A percentile compares a stretch with the other conserved stretches of the same genome.
These are phyloP conservation scores for Hoplodrina blanda DNA, from an alignment of 2,888 invertebrate species.

Conservation along the genomic window DNA sequence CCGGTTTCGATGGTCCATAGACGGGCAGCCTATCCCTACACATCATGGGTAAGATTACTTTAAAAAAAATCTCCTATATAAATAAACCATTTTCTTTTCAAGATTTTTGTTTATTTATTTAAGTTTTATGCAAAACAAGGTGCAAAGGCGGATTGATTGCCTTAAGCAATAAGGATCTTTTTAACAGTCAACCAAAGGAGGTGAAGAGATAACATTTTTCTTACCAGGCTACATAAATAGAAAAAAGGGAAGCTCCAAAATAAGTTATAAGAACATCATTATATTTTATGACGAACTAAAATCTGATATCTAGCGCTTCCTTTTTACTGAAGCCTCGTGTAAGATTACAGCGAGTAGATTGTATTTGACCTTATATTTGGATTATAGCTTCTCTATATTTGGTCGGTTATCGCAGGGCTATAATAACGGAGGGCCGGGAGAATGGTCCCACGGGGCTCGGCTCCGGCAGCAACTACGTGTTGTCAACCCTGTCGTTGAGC, in stretches of 20 bases:
- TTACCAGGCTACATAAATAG: slow-evolving; percentile 30
- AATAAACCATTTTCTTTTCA: not conserved
- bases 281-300: slow-evolving; percentile 49
- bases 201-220: not conserved
- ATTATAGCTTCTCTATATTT: slow-evolving; percentile 29
- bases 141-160: too few species aligned
- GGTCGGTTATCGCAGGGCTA: slow-evolving; percentile 73
- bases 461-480: slow-evolving; percentile 92
- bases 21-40: slow-evolving; percentile 84
- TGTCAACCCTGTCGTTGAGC: slow-evolving; percentile 95
- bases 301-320: slow-evolving; percentile 31
- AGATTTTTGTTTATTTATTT: not conserved
- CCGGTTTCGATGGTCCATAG: slow-evolving; percentile 85
- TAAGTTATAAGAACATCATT: slow-evolving; percentile 37
- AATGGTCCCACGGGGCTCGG: slow-evolving; percentile 81
- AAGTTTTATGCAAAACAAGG: too few species aligned
- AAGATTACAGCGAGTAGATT: slow-evolving; percentile 17
- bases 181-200: too few species aligned
- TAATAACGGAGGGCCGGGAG: slow-evolving; percentile 85
- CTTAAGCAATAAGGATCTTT: too few species aligned
- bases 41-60: slow-evolving; percentile 82
- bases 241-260: slow-evolving; percentile 9
- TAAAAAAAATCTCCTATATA: not conserved
- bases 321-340: slow-evolving; percentile 20
- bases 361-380: slow-evolving; percentile 13